Conservation (phyloP, 2,797 vertebrate genomes). For the Mormyrops attenuatus region DNA sequence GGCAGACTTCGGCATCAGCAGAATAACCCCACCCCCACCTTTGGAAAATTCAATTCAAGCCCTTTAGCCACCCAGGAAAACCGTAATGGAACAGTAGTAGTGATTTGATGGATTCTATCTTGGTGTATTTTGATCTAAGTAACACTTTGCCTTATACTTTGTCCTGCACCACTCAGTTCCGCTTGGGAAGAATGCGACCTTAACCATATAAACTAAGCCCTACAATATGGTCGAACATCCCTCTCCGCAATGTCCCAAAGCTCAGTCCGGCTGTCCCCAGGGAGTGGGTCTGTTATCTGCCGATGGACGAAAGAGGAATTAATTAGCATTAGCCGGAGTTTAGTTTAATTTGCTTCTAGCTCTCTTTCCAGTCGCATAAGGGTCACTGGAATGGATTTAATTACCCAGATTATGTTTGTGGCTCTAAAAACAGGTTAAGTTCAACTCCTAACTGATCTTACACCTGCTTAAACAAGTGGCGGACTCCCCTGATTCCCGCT, state of each 20-base stretch:
- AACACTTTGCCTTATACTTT: background rate
- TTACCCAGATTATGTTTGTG: slow-evolving; percentile 17
- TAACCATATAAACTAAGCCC: background rate
- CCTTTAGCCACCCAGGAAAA: background rate
- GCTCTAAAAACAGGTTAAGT: background rate
- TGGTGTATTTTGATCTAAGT: background rate
- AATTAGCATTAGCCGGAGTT: slow-evolving; percentile 16
- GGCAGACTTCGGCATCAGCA: background rate
- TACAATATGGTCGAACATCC: background rate
- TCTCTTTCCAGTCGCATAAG: background rate
- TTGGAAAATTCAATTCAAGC: background rate
- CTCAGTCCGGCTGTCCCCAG: background rate
- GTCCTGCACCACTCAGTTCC: background rate
- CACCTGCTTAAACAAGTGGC: background rate
- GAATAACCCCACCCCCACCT: background rate
- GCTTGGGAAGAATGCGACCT: background rate
- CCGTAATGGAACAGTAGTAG: background rate
- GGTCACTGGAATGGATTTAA: slow-evolving; percentile 13
- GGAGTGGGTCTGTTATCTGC: background rate
- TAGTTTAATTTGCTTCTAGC: slow-evolving; percentile 11
- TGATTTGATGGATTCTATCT: background rate
- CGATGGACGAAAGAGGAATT: slow-evolving; percentile 9
- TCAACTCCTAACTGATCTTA: background rate
- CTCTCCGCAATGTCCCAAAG: background rate
- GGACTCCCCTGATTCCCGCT: background rate